phyloP scores from a whole-genome alignment of 2,113 vertebrate species.

The Ovis canadensis region DNA sequence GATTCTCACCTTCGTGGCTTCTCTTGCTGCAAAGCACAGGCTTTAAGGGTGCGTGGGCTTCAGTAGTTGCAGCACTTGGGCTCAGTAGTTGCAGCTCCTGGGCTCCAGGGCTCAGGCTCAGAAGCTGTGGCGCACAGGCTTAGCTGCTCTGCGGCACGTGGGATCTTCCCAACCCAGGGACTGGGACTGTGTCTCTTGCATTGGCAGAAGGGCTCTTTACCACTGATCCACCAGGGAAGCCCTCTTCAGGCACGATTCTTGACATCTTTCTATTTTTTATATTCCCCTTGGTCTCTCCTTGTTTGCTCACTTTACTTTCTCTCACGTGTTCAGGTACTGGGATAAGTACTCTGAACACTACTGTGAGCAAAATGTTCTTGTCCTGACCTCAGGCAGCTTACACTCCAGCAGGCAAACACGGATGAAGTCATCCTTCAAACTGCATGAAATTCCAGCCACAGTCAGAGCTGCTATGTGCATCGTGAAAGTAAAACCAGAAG shows the following conservation, averaged over 20 bases:
- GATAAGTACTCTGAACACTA: neutral
- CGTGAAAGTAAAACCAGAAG: neutral
- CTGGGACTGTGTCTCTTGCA: neutral
- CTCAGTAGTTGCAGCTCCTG: neutral
- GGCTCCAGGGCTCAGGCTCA: neutral
- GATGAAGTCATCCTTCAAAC: neutral
- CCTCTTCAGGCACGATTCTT: neutral
- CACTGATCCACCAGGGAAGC: neutral
- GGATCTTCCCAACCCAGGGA: neutral
- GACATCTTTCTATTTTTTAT: neutral
- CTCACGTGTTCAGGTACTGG: rapidly evolving
- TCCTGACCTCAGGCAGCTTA: neutral
- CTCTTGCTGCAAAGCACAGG: neutral
- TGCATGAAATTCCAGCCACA: neutral
- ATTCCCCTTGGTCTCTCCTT: neutral
- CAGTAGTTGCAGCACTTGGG: too few relatives aligned
- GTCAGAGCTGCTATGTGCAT: neutral
- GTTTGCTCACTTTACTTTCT: neutral
- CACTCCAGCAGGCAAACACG: neutral
- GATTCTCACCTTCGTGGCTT: neutral
- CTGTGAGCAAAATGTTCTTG: neutral
- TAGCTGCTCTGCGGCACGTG: neutral
- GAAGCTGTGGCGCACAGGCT: neutral
- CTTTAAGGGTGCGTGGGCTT: neutral
- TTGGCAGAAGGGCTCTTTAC: neutral